Evolutionary conservation across 1,140 invertebrate genomes (phyloP).

Genomic region (Agrypnia vestita): DNA sequence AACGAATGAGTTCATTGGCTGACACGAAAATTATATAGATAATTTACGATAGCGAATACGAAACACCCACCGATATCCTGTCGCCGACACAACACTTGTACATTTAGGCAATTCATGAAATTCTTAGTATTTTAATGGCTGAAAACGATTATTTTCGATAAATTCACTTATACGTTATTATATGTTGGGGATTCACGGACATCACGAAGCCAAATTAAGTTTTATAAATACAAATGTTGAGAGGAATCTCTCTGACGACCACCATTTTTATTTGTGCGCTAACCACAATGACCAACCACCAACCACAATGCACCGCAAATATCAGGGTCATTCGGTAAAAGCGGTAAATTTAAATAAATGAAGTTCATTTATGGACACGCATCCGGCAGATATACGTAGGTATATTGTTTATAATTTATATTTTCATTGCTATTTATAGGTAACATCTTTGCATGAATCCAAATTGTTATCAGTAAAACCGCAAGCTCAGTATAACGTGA

Average conservation of each 20-base stretch:
- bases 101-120: conserved; percentile 21
- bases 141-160: conserved; percentile 20
- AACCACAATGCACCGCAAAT: conserved; percentile 38
- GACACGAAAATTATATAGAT: conserved; percentile 45
- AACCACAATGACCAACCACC: conserved; percentile 49
- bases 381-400: neutral
- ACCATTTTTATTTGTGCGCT: conserved; percentile 54
- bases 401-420: neutral
- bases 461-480: too few relatives aligned
- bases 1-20: conserved; percentile 39
- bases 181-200: neutral
- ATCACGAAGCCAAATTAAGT: conserved; percentile 25
- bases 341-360: conserved; percentile 46
- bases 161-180: conserved; percentile 25
- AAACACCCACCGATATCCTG: conserved; percentile 55
- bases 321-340: conserved; percentile 43
- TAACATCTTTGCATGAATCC: neutral
- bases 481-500: too few relatives aligned
- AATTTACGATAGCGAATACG: conserved; percentile 50
- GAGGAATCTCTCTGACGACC: conserved; percentile 46
- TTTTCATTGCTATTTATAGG: neutral
- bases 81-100: conserved; percentile 52
- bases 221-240: conserved; percentile 49
- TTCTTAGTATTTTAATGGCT: neutral
- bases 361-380: conserved; percentile 11